These are phyloP conservation scores for Galeopterus variegatus DNA, from an alignment of 2,113 vertebrate genomes.

Conservation along the genomic window DNA sequence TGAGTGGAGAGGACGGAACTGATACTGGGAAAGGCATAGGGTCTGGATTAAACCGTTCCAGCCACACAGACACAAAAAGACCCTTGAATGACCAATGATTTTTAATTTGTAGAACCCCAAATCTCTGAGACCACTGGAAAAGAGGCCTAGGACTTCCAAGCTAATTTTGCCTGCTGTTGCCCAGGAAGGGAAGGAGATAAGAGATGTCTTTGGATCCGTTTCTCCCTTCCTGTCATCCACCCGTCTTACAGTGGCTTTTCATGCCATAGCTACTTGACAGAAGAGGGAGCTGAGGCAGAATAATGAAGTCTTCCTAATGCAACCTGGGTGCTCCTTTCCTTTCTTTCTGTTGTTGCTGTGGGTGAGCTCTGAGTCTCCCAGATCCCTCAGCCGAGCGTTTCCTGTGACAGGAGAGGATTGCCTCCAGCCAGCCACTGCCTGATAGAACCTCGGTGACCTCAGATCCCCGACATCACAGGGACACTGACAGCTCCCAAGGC, in stretches of 20 bases:
- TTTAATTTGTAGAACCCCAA: background rate
- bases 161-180: background rate
- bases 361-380: background rate
- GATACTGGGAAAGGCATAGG: background rate
- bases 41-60: background rate
- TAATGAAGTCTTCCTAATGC: background rate
- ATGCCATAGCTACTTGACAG: background rate
- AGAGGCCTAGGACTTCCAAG: background rate
- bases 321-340: background rate
- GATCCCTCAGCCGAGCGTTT: background rate
- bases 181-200: background rate
- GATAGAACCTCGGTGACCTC: background rate
- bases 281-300: background rate
- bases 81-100: background rate
- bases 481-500: background rate
- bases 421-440: background rate
- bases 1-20: accelerated
- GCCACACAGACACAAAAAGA: background rate
- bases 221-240: background rate
- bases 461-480: background rate
- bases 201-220: background rate
- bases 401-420: background rate
- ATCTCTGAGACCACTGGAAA: background rate
- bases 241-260: background rate
- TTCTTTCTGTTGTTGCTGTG: background rate